Percentiles rank a stretch among this genome's conserved stretches.
Evolutionary conservation across 53 echinoderm and acorn worm genomes (phyloP).

Genomic region (Pentamera pediparva): DNA sequence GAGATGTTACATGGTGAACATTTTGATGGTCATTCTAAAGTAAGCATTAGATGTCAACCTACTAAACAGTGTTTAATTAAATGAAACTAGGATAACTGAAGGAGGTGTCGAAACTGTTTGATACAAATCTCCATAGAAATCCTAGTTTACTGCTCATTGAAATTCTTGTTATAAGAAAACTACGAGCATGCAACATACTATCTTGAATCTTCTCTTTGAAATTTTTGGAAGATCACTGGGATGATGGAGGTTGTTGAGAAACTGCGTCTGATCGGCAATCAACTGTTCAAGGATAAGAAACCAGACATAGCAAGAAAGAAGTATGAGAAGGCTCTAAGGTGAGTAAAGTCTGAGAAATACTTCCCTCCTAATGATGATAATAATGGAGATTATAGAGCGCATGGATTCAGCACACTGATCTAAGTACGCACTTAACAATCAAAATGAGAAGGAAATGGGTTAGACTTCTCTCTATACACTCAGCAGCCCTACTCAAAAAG

Average conservation of each 20-base stretch:
- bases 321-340: slow-evolving; percentile 69
- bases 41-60: too few relatives aligned
- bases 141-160: background rate
- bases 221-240: slow-evolving; percentile 1
- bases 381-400: too few relatives aligned
- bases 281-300: slow-evolving; percentile 58
- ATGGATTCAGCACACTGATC: too few relatives aligned
- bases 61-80: too few relatives aligned
- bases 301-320: slow-evolving; percentile 51
- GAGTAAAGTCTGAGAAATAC: background rate
- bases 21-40: too few relatives aligned
- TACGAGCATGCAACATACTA: background rate
- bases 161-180: background rate
- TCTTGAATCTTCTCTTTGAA: background rate
- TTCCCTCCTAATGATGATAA: too few relatives aligned
- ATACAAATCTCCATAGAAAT: background rate
- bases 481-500: too few relatives aligned
- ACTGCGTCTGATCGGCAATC: slow-evolving; percentile 60
- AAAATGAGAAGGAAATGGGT: too few relatives aligned
- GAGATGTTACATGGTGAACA: background rate
- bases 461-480: too few relatives aligned
- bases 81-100: too few relatives aligned
- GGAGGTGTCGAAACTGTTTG: too few relatives aligned
- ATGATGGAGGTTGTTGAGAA: slow-evolving; percentile 50
- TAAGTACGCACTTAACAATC: too few relatives aligned